These are phyloP conservation scores for Cynoglossus semilaevis DNA, from an alignment of 2,113 vertebrate species.

Conservation along the genomic window DNA sequence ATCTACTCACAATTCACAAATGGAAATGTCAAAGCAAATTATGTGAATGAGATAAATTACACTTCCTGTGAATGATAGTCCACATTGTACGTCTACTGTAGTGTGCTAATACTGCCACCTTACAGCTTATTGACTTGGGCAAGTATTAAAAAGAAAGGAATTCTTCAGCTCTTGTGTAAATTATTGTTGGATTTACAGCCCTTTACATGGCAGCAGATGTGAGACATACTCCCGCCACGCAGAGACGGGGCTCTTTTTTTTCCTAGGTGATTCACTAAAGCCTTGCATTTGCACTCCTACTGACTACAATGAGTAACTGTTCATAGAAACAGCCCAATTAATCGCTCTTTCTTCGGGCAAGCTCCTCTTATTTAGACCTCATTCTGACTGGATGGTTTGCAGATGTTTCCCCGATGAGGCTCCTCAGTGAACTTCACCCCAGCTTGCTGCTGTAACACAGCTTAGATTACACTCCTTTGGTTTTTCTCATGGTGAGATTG, in stretches of 20 bases:
- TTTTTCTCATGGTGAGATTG: constrained; percentile 52
- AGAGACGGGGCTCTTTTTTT: constrained; percentile 17
- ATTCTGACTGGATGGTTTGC: constrained; percentile 58
- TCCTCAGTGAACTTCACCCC: constrained; percentile 41
- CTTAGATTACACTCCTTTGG: constrained; percentile 34
- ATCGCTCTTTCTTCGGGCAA: constrained; percentile 32
- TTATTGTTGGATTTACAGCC: constrained; percentile 20
- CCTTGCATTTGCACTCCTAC: constrained; percentile 10
- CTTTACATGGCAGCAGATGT: neutral
- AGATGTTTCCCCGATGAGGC: constrained; percentile 55
- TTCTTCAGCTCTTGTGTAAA: neutral
- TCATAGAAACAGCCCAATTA: constrained; percentile 50
- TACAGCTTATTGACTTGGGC: too few species aligned
- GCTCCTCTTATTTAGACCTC: constrained; percentile 22
- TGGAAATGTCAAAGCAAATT: constrained; percentile 71
- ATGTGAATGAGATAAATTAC: constrained; percentile 56
- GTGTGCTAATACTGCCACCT: too few species aligned
- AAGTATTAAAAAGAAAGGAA: neutral
- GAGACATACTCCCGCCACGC: constrained; percentile 6
- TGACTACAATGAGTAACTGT: constrained; percentile 26
- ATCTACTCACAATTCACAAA: constrained; percentile 53
- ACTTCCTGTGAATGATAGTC: constrained; percentile 29
- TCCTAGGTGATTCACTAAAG: constrained; percentile 14
- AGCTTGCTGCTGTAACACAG: constrained; percentile 3
- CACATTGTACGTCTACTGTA: too few species aligned